Conservation (phyloP, 1,140 invertebrate species). For the Platorchestia sp. region DNA sequence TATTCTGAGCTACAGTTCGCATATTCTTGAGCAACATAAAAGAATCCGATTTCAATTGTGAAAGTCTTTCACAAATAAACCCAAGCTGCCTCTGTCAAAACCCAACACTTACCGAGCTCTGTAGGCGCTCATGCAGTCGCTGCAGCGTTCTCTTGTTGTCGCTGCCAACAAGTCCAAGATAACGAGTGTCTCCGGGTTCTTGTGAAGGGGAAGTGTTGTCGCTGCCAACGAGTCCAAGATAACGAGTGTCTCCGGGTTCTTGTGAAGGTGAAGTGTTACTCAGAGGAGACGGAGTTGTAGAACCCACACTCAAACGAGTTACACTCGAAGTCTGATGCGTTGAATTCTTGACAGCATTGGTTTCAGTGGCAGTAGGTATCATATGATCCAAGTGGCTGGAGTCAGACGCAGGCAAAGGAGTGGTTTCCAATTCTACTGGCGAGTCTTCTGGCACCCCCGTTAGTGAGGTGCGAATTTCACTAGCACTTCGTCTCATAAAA, state of each 20-base stretch:
- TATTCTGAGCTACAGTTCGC: too few species aligned
- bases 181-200: neutral
- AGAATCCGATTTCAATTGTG: neutral
- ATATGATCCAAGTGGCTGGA: neutral
- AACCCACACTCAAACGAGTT: neutral
- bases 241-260: neutral
- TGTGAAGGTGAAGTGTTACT: neutral
- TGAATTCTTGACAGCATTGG: neutral
- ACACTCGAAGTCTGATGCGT: neutral
- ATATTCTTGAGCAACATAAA: neutral
- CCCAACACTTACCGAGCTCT: neutral
- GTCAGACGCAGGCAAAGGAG: neutral
- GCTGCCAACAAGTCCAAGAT: neutral
- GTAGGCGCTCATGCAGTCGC: neutral
- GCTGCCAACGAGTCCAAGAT: too few species aligned
- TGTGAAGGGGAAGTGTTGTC: neutral
- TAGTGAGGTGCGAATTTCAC: neutral
- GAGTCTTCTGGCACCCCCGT: neutral
- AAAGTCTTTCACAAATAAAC: neutral
- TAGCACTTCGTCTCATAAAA: neutral
- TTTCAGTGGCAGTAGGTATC: neutral
- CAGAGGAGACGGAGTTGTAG: neutral
- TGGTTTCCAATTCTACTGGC: neutral
- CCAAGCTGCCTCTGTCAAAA: neutral
- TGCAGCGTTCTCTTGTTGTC: constrained; percentile 23